Conservation (phyloP, 2,113 vertebrate species). For the Azemiops feae region DNA sequence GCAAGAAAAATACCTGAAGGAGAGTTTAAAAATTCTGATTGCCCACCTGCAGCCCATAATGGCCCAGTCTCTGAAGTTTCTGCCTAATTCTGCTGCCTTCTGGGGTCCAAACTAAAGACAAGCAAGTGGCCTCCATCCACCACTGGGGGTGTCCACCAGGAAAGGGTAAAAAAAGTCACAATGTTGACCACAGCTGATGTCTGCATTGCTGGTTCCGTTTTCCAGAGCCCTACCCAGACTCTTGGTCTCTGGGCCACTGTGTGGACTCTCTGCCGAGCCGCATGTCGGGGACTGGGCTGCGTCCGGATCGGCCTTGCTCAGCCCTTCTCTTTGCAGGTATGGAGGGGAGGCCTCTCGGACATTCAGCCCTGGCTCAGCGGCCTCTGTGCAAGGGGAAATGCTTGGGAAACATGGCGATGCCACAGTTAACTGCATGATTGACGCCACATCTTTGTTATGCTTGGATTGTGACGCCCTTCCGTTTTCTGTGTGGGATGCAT, state of each 20-base stretch:
- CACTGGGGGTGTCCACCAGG: neutral
- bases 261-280: conserved; percentile 25
- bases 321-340: conserved; percentile 88
- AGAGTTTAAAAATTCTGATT: neutral
- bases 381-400: too few species aligned
- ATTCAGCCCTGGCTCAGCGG: too few species aligned
- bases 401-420: too few species aligned
- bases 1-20: neutral
- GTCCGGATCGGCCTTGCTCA: conserved; percentile 82
- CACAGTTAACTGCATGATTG: too few species aligned
- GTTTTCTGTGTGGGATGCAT: too few species aligned
- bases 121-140: accelerated
- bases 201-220: neutral
- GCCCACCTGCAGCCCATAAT: neutral
- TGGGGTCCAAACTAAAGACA: neutral
- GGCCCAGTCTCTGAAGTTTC: neutral
- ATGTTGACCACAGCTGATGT: accelerated
- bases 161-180: neutral
- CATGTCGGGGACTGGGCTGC: conserved; percentile 55
- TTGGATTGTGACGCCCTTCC: too few species aligned
- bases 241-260: conserved; percentile 37
- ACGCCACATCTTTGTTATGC: too few species aligned
- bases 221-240: neutral
- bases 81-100: neutral
- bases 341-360: neutral